A percentile compares a stretch with the other conserved stretches of the same genome.
These are phyloP conservation scores for Rhopalosiphum padi DNA, from an alignment of 1,140 invertebrate genomes.

Conservation along the genomic window DNA sequence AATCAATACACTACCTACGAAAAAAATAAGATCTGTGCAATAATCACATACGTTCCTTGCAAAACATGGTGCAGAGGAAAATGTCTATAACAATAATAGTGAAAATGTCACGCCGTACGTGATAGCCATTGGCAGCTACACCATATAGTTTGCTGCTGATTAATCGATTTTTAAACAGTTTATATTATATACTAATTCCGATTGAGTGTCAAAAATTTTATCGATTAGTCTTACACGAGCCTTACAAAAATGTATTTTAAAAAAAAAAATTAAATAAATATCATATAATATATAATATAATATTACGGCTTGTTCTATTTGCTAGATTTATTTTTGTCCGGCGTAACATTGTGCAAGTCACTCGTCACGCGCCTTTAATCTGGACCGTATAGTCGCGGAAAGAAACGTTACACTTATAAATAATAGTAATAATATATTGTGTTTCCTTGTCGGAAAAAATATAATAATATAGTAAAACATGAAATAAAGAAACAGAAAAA, in stretches of 20 bases:
- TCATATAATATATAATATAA: conserved; percentile 22
- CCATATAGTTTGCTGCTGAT: neutral
- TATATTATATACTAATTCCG: conserved; percentile 4
- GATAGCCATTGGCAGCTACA: neutral
- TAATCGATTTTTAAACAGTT: conserved; percentile 33
- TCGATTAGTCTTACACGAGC: conserved; percentile 31
- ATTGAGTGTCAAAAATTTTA: conserved; percentile 13
- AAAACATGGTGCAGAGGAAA: neutral
- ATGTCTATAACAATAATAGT: neutral
- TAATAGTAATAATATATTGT: conserved; percentile 17
- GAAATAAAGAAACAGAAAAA: neutral
- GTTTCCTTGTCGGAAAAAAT: neutral
- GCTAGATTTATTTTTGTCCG: conserved; percentile 32
- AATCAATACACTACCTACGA: neutral
- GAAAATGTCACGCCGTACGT: neutral
- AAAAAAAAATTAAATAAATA: conserved; percentile 34
- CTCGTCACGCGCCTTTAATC: conserved; percentile 53
- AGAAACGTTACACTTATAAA: conserved; percentile 35
- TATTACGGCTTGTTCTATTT: conserved; percentile 24
- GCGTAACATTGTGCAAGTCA: conserved; percentile 56
- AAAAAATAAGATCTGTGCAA: neutral
- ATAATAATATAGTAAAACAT: conserved; percentile 24
- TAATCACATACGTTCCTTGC: neutral
- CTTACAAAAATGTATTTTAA: conserved; percentile 16
- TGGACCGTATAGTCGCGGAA: conserved; percentile 28